These are phyloP conservation scores for Drosophila bocki DNA, from an alignment of 1,140 invertebrate species.

Conservation along the genomic window DNA sequence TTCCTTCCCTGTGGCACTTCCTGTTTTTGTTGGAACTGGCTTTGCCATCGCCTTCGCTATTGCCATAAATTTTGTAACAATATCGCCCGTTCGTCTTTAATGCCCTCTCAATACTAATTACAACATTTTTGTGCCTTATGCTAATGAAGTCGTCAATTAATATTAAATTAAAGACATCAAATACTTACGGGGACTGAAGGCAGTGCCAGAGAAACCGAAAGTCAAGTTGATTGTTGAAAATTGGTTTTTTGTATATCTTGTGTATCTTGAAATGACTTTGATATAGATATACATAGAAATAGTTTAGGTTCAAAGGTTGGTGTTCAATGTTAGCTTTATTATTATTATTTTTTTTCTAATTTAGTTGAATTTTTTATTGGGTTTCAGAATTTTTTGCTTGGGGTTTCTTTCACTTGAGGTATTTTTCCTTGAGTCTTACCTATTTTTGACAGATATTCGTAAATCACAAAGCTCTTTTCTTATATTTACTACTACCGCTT, in stretches of 20 bases:
- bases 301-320: neutral
- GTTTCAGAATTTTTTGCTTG: neutral
- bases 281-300: neutral
- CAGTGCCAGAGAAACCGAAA: neutral
- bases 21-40: conserved; percentile 18
- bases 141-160: conserved; percentile 50
- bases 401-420: neutral
- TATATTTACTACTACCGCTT: too few relatives aligned
- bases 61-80: conserved; percentile 42
- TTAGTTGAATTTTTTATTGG: neutral
- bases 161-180: conserved; percentile 40
- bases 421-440: too few relatives aligned
- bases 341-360: neutral
- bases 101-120: conserved; percentile 45
- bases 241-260: too few relatives aligned
- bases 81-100: conserved; percentile 17
- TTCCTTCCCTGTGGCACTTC: conserved; percentile 9
- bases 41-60: conserved; percentile 6
- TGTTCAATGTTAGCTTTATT: neutral
- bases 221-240: neutral
- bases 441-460: too few relatives aligned
- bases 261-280: neutral
- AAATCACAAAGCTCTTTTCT: too few relatives aligned
- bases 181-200: neutral
- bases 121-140: conserved; percentile 51